Percentiles rank a stretch among this genome's conserved stretches.
Conservation (phyloP, 1,140 invertebrate species). For the Tachypleus tridentatus region DNA sequence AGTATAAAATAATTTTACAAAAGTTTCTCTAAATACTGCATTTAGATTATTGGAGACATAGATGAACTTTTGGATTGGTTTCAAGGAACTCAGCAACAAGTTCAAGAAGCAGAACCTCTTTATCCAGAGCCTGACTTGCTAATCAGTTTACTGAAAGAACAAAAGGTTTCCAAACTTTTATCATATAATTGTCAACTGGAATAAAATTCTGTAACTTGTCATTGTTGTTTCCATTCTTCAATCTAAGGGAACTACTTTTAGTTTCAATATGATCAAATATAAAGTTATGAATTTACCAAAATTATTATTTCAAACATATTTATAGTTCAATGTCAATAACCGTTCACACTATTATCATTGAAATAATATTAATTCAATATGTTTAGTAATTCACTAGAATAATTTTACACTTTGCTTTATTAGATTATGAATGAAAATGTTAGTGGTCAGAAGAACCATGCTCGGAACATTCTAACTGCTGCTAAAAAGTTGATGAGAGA, state of each 20-base stretch:
- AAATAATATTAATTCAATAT: background rate
- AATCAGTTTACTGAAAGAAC: slow-evolving; percentile 80
- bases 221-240: no score
- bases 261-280: no score
- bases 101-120: slow-evolving; percentile 76
- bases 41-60: slow-evolving; percentile 65
- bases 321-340: no score
- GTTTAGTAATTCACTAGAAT: background rate
- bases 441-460: slow-evolving; percentile 74
- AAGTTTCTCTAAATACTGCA: no score
- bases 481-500: slow-evolving; percentile 89
- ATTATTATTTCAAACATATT: no score
- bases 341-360: no score
- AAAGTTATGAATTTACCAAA: no score
- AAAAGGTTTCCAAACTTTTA: slow-evolving; percentile 41
- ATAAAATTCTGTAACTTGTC: no score
- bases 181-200: no score
- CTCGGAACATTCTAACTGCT: slow-evolving; percentile 75
- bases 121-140: slow-evolving; percentile 77
- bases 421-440: slow-evolving; percentile 85
- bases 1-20: no score
- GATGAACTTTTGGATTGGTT: slow-evolving; percentile 96
- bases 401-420: slow-evolving; percentile 1
- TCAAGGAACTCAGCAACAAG: slow-evolving; percentile 67
- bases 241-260: no score